Conservation (phyloP, 2,888 invertebrate species). For the Mactromeris polynyma region DNA sequence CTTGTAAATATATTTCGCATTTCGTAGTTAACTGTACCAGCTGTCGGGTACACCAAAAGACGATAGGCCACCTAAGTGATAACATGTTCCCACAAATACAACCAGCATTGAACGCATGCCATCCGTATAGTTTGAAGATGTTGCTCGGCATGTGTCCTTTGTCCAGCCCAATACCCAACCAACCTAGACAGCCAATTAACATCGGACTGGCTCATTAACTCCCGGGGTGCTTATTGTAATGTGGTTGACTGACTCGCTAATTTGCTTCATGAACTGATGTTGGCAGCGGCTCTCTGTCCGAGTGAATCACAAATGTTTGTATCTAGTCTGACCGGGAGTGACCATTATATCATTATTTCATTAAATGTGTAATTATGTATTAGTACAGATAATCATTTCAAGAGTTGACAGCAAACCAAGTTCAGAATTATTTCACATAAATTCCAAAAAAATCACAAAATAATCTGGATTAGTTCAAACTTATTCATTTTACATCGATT, state of each 20-base stretch:
- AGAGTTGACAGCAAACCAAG: not conserved
- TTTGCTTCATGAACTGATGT: not conserved
- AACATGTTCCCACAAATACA: constrained; percentile 31
- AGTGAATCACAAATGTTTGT: constrained; percentile 27
- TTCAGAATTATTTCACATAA: not conserved
- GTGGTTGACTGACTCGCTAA: constrained; percentile 37
- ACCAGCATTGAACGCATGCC: constrained; percentile 23
- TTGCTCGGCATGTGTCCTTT: constrained; percentile 1
- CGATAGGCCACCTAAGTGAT: not conserved
- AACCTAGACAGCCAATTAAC: constrained; percentile 40
- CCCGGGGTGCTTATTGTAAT: constrained; percentile 31
- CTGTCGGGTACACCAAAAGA: constrained; percentile 16
- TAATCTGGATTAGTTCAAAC: too few relatives aligned
- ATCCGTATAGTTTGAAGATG: constrained; percentile 5
- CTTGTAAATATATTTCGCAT: constrained; percentile 20
- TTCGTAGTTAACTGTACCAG: constrained; percentile 7
- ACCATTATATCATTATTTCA: constrained; percentile 30
- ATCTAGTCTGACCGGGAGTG: constrained; percentile 10
- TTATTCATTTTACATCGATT: too few relatives aligned
- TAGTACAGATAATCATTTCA: not conserved
- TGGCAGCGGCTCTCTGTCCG: constrained; percentile 24
- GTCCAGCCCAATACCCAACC: constrained; percentile 13
- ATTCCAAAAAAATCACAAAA: not conserved
- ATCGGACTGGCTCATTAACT: constrained; percentile 23
- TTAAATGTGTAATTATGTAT: constrained; percentile 14